These are phyloP conservation scores for Tonatia bakeri DNA, from an alignment of 2,113 vertebrate genomes.

Conservation along the genomic window DNA sequence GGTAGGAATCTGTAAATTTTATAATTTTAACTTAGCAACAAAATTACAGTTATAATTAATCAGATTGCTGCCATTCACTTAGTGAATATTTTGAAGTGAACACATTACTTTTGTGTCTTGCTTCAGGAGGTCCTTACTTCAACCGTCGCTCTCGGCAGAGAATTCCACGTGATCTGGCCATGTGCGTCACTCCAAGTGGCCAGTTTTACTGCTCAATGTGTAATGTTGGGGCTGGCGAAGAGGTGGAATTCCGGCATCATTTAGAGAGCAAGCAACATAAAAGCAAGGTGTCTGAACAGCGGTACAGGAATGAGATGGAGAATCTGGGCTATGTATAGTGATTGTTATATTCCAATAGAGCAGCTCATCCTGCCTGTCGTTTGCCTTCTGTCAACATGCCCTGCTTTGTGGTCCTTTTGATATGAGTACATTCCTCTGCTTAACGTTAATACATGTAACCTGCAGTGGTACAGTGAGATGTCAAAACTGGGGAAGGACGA, in stretches of 20 bases:
- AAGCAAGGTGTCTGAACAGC: constrained; percentile 95
- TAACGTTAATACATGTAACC: constrained; percentile 74
- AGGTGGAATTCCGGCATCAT: constrained; percentile 95
- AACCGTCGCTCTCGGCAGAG: constrained; percentile 94
- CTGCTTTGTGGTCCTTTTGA: constrained; percentile 82
- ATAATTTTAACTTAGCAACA: neutral
- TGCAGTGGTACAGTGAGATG: constrained; percentile 72
- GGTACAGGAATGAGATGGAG: constrained; percentile 97
- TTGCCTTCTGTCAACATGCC: constrained; percentile 76
- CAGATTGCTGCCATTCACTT: neutral
- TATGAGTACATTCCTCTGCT: constrained; percentile 80
- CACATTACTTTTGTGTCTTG: constrained; percentile 9
- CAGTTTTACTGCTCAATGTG: constrained; percentile 99
- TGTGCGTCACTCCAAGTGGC: constrained; percentile 98
- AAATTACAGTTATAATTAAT: neutral
- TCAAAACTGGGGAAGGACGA: constrained; percentile 71
- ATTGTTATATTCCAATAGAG: constrained; percentile 62
- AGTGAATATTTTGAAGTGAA: neutral
- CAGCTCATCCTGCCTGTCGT: constrained; percentile 79
- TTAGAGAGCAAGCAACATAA: constrained; percentile 98
- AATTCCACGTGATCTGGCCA: constrained; percentile 96
- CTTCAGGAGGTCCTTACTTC: constrained; percentile 91
- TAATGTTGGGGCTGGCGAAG: constrained; percentile 94
- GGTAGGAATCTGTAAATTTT: neutral
- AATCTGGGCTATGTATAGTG: constrained; percentile 94